Conservation (phyloP, 1,140 invertebrate genomes). For the Drosophila suzukii region DNA sequence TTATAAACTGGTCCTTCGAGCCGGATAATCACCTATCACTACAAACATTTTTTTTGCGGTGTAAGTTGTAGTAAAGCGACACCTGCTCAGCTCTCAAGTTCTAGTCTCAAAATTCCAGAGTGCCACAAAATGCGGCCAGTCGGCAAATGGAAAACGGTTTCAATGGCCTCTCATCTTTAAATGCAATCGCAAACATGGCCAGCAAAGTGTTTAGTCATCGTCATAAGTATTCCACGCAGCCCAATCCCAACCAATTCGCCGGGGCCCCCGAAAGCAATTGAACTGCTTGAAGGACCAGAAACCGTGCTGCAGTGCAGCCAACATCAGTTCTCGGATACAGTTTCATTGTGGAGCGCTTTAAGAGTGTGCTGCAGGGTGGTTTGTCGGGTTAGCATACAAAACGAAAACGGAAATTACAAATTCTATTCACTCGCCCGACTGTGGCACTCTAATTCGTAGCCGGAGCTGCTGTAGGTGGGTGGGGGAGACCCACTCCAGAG, state of each 20-base stretch:
- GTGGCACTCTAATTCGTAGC: slow-evolving; percentile 71
- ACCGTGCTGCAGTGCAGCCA: slow-evolving; percentile 31
- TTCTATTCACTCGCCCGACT: slow-evolving; percentile 77
- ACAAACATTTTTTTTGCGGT: not conserved
- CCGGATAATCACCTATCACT: too few relatives aligned
- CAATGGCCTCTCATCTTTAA: slow-evolving; percentile 62
- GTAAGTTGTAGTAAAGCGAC: slow-evolving; percentile 3
- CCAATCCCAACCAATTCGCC: not conserved
- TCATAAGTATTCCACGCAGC: slow-evolving; percentile 45
- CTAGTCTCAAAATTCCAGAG: not conserved
- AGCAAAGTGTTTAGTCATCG: slow-evolving; percentile 46
- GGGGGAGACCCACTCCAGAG: not conserved
- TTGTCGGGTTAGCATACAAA: slow-evolving; percentile 73
- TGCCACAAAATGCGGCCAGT: not conserved
- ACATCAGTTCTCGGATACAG: slow-evolving; percentile 23
- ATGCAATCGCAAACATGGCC: slow-evolving; percentile 56
- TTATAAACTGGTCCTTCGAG: too few relatives aligned
- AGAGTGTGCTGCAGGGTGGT: slow-evolving; percentile 29
- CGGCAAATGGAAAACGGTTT: slow-evolving; percentile 36
- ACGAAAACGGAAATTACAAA: slow-evolving; percentile 80
- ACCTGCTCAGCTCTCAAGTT: slow-evolving; percentile 1
- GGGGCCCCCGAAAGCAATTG: not conserved
- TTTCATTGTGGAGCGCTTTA: slow-evolving; percentile 41
- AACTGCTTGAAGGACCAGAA: not conserved
- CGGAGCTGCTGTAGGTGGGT: not conserved